phyloP scores from a whole-genome alignment of 2,888 invertebrate species.

The Stenotaenia linearis region DNA sequence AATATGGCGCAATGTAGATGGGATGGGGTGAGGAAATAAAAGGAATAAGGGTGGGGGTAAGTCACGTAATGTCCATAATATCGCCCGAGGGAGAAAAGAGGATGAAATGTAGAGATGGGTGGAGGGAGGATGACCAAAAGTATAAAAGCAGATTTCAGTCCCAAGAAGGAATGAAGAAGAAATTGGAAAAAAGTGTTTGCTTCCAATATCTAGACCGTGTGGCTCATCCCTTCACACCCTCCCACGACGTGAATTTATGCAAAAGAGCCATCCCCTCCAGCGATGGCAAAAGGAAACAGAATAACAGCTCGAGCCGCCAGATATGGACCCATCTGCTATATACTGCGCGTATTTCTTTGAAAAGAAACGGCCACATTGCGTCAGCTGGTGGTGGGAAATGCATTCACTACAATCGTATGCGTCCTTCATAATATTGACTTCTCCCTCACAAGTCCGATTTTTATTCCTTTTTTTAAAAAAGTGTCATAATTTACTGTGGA shows the following conservation, averaged over 20 bases:
- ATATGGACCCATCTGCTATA: not conserved
- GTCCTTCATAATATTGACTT: not conserved
- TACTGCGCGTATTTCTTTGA: not conserved
- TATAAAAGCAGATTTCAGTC: not conserved
- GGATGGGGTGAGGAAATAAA: not conserved
- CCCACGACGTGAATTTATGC: not conserved
- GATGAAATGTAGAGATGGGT: not conserved
- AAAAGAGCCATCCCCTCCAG: not conserved
- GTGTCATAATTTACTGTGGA: not conserved
- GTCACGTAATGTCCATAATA: not conserved
- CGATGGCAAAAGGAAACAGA: not conserved
- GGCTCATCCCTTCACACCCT: not conserved
- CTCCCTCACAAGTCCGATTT: not conserved
- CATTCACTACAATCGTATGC: not conserved
- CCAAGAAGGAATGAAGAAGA: not conserved
- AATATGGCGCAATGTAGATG: not conserved
- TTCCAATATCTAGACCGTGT: not conserved
- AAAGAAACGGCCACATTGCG: not conserved
- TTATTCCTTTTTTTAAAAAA: not conserved
- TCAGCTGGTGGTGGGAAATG: not conserved
- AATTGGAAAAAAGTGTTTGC: not conserved
- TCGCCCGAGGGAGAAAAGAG: not conserved
- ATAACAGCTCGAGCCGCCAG: not conserved
- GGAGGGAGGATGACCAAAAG: not conserved
- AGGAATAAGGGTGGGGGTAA: not conserved